These are phyloP conservation scores for Machimus atricapillus DNA, from an alignment of 2,888 invertebrate species.

Conservation along the genomic window DNA sequence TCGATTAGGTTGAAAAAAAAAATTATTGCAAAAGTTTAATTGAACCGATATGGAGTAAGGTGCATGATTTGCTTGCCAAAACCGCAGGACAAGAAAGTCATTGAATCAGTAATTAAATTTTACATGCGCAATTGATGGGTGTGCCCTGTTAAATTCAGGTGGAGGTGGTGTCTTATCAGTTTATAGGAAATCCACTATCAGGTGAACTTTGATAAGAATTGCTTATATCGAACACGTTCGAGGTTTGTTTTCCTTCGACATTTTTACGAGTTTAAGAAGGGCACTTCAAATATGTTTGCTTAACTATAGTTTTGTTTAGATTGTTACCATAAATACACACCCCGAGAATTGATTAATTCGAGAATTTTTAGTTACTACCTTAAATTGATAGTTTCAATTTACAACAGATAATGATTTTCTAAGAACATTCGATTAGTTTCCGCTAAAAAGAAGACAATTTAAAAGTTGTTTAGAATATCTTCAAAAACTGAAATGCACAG, in stretches of 20 bases:
- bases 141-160: not conserved
- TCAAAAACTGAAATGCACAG: no score
- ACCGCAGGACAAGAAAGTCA: not conserved
- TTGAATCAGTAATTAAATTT: not conserved
- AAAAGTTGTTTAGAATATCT: no score
- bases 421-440: no score
- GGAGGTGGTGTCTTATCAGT: slow-evolving; percentile 8
- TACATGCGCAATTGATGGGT: not conserved
- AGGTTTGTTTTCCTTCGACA: not conserved
- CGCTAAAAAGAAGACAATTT: no score
- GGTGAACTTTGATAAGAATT: slow-evolving; percentile 25
- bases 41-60: not conserved
- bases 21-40: not conserved
- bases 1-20: not conserved
- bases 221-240: not conserved
- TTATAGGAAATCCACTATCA: slow-evolving; percentile 12
- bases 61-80: not conserved
- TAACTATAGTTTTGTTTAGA: not conserved
- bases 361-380: not conserved
- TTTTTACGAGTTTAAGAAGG: not conserved
- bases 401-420: not conserved
- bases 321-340: not conserved
- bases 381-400: not conserved
- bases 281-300: not conserved
- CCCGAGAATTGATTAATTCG: not conserved